These are phyloP conservation scores for Anthoscopus minutus DNA, from an alignment of 2,113 vertebrate species.

Conservation along the genomic window DNA sequence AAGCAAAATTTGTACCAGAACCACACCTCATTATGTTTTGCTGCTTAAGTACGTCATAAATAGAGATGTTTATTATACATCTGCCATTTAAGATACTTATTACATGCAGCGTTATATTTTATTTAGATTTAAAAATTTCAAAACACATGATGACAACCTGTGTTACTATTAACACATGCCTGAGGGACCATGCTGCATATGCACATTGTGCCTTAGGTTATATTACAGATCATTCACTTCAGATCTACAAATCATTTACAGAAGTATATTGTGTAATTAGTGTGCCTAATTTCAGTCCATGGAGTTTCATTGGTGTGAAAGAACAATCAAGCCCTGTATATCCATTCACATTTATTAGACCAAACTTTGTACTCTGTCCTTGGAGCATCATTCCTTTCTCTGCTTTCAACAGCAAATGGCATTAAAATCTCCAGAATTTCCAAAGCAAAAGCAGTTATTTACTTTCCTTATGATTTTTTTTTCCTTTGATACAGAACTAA, in stretches of 20 bases:
- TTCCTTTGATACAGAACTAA: not conserved
- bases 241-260: slow-evolving; percentile 25
- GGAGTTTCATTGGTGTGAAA: slow-evolving; percentile 13
- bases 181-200: not conserved
- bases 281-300: not conserved
- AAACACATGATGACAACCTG: slow-evolving; percentile 35
- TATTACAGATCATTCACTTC: not conserved
- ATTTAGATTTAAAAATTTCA: slow-evolving; percentile 46
- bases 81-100: slow-evolving; percentile 22
- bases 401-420: not conserved
- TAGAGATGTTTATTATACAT: slow-evolving; percentile 58
- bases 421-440: not conserved
- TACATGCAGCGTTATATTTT: slow-evolving; percentile 24
- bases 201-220: not conserved
- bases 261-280: slow-evolving; percentile 33
- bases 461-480: not conserved
- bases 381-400: not conserved
- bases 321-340: slow-evolving; percentile 21
- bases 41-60: slow-evolving; percentile 52
- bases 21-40: slow-evolving; percentile 49
- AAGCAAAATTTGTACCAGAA: slow-evolving; percentile 55
- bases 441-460: not conserved
- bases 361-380: not conserved
- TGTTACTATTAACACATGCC: slow-evolving; percentile 36
- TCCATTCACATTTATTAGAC: slow-evolving; percentile 23